Evolutionary conservation across 2,797 vertebrate genomes (phyloP).

Genomic region (Brotogeris chrysoptera): DNA sequence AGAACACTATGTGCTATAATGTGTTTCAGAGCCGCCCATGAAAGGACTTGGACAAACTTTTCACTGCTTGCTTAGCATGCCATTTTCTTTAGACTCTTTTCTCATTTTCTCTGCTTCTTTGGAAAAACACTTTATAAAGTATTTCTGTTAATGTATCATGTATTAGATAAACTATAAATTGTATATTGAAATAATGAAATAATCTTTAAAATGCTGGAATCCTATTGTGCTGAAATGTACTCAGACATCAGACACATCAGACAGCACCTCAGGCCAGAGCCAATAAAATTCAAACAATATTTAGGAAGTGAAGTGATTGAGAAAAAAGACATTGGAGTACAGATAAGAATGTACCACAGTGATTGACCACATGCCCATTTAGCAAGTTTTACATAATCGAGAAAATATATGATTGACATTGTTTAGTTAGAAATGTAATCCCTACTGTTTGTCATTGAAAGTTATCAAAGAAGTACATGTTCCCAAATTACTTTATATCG

Average conservation of each 20-base stretch:
- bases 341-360: not conserved
- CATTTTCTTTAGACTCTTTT: constrained; percentile 5
- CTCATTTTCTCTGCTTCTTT: not conserved
- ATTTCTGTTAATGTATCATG: not conserved
- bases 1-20: constrained; percentile 57
- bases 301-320: not conserved
- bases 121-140: not conserved
- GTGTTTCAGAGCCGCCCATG: not conserved
- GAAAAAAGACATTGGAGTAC: not conserved
- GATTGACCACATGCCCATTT: accelerated
- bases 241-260: not conserved
- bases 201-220: not conserved
- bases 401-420: not conserved
- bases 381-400: not conserved
- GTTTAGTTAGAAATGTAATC: not conserved
- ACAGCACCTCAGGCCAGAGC: not conserved
- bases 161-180: not conserved
- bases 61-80: not conserved
- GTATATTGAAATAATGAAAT: too few relatives aligned
- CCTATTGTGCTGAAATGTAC: not conserved
- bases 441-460: not conserved
- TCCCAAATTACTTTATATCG: not conserved
- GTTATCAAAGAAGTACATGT: not conserved
- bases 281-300: not conserved
- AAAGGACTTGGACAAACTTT: not conserved